These are phyloP conservation scores for Limenitis camilla DNA, from an alignment of 2,888 invertebrate genomes.

Conservation along the genomic window DNA sequence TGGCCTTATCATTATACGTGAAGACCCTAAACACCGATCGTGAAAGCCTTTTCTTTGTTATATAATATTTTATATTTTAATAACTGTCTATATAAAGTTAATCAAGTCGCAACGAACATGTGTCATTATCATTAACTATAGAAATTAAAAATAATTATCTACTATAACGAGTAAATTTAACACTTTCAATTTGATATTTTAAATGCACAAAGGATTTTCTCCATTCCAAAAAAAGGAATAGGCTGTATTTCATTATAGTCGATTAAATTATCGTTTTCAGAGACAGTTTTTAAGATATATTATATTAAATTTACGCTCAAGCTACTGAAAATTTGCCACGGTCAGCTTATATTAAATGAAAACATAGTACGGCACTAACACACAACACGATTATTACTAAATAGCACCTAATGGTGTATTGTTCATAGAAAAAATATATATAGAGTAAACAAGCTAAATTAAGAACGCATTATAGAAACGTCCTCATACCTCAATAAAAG, in stretches of 20 bases:
- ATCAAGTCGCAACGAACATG: background rate
- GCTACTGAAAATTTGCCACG: conserved; percentile 5
- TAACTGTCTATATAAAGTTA: background rate
- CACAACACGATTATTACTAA: conserved; percentile 44
- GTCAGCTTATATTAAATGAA: conserved; percentile 16
- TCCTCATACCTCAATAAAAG: background rate
- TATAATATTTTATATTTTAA: background rate
- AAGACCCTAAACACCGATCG: conserved; percentile 44
- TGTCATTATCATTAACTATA: too few relatives aligned
- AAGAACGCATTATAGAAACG: conserved; percentile 25
- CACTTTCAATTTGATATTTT: too few relatives aligned
- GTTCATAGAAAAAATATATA: too few relatives aligned
- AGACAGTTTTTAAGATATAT: conserved; percentile 1
- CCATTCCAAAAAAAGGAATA: too few relatives aligned
- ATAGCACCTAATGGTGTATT: conserved; percentile 66
- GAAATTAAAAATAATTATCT: too few relatives aligned
- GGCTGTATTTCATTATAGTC: background rate
- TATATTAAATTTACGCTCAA: conserved; percentile 6
- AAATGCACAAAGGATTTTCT: too few relatives aligned
- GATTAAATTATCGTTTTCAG: background rate
- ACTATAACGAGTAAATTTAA: too few relatives aligned
- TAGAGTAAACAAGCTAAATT: too few relatives aligned
- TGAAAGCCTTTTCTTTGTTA: conserved; percentile 32
- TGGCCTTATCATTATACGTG: conserved; percentile 38
- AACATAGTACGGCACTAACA: conserved; percentile 28